These are phyloP conservation scores for Drosophila obscura DNA, from an alignment of 1,140 invertebrate genomes.

Conservation along the genomic window DNA sequence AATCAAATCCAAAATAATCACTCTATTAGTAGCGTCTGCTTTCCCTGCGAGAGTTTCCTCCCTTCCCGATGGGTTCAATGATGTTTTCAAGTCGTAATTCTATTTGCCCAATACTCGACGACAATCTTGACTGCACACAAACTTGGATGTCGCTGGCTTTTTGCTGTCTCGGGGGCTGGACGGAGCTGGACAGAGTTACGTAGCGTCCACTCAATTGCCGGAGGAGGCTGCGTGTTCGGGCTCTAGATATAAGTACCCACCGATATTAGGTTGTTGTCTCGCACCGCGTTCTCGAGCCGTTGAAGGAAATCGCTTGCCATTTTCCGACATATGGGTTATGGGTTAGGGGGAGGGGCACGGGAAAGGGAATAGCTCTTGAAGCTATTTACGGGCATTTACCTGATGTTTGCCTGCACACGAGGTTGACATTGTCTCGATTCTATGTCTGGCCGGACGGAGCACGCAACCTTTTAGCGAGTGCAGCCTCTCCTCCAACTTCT, in stretches of 20 bases:
- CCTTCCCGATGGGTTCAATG: constrained; percentile 49
- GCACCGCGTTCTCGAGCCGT: constrained; percentile 36
- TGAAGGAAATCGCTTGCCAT: constrained; percentile 58
- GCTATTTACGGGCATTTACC: constrained; percentile 40
- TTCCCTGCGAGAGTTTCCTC: constrained; percentile 19
- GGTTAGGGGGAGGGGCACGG: constrained; percentile 11
- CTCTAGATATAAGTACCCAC: neutral
- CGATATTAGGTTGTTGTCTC: constrained; percentile 43
- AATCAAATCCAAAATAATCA: too few species aligned
- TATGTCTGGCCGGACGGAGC: constrained; percentile 37
- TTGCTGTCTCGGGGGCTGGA: too few species aligned
- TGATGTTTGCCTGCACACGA: constrained; percentile 44
- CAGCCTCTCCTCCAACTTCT: constrained; percentile 35
- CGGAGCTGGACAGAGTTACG: constrained; percentile 43
- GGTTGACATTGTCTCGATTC: constrained; percentile 61
- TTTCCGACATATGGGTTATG: constrained; percentile 28
- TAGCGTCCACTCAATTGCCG: constrained; percentile 36
- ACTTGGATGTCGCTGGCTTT: constrained; percentile 18
- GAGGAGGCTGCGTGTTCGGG: constrained; percentile 40
- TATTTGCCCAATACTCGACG: constrained; percentile 70
- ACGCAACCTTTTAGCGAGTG: constrained; percentile 65
- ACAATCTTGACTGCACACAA: constrained; percentile 57
- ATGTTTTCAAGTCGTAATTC: constrained; percentile 64
- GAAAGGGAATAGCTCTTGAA: constrained; percentile 30
- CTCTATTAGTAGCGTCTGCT: constrained; percentile 1